Percentiles rank a stretch among this genome's conserved stretches.
phyloP scores from a whole-genome alignment of 2,797 vertebrate species.

The Hyperoplus lanceolatus region DNA sequence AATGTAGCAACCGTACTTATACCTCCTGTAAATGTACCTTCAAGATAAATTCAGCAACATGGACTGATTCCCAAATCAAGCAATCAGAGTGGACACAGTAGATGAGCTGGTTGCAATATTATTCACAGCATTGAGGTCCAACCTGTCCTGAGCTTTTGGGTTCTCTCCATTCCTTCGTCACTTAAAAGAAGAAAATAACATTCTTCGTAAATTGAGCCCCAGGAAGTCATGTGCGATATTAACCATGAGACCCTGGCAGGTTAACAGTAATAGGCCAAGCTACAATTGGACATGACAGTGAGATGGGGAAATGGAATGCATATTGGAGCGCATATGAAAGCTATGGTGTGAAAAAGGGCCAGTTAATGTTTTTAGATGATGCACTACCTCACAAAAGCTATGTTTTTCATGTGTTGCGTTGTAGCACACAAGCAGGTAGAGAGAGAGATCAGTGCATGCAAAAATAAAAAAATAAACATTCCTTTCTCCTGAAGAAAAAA shows the following conservation, averaged over 20 bases:
- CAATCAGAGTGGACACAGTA: neutral
- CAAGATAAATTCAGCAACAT: neutral
- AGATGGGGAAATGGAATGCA: slow-evolving; percentile 11
- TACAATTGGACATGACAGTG: slow-evolving; percentile 14
- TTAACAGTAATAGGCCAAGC: slow-evolving; percentile 16
- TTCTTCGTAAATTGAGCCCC: neutral
- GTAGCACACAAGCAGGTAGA: neutral
- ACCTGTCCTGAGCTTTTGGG: neutral
- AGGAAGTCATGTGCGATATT: neutral
- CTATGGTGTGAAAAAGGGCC: slow-evolving; percentile 15
- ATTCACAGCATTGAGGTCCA: neutral
- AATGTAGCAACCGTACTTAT: neutral
- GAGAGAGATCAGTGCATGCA: neutral
- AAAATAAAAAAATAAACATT: neutral
- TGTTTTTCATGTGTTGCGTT: neutral
- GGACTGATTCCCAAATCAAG: neutral
- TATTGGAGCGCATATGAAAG: slow-evolving; percentile 27
- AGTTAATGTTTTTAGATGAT: slow-evolving; percentile 22
- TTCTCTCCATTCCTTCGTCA: neutral
- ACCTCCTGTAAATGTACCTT: neutral
- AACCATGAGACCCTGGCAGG: slow-evolving; percentile 18
- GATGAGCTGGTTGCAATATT: neutral
- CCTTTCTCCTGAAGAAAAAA: neutral
- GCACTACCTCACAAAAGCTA: neutral
- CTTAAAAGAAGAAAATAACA: neutral